Base-by-base conservation (phyloP, 2,797 vertebrate species). In the Acropternis orthonyx region DNA sequence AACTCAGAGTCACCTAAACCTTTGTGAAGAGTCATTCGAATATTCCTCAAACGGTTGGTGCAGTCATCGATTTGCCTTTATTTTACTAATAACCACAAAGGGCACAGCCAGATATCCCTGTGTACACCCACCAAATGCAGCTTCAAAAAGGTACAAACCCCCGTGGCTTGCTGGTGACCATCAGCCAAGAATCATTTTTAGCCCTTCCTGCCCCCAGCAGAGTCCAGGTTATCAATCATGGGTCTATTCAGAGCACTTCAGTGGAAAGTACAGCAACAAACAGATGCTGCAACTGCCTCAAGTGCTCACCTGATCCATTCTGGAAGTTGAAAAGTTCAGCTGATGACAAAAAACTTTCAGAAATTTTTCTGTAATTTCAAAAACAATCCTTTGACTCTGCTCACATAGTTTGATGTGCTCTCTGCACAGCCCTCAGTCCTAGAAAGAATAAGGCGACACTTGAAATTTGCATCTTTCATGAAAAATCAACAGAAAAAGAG, bases 361-460 rank as follows among this genome's bases (percentile, higher is more conserved):
- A 26, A 34, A 6, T 74, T 63, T 48, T 55, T 14, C 34, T 63
- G 36, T 18, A 10, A 23, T 43, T 88, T 78, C 65, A 39, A 67
- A 85, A 72, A 0, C 13, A 52, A 27, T 39, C 5, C 7, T 22
- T 44, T 71, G 32, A 19, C 24, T 30, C 14, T 1, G 6, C 18
- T 72, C 20, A 15, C 0, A 0, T 2, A 67, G 44, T 19, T 59
- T 8, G 20, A 8, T 18, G 9, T 9, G 22, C 28, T 67, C 12
- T 44, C 63, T 56, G 46, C 15, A 39, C 30, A 69, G 85, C 36
- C 44, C 56, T 23, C 27, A 36, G 19, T 26, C 43, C 61, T 73
- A 37, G 66, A 41, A 68, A 81, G 44, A 37, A 9, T 8, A 78
- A 67, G 11, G n/a, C 51, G 34, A 51, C 30, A 11, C 30, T 46